phyloP scores from a whole-genome alignment of 2,113 vertebrate species.

The Leucoraja erinaceus region DNA sequence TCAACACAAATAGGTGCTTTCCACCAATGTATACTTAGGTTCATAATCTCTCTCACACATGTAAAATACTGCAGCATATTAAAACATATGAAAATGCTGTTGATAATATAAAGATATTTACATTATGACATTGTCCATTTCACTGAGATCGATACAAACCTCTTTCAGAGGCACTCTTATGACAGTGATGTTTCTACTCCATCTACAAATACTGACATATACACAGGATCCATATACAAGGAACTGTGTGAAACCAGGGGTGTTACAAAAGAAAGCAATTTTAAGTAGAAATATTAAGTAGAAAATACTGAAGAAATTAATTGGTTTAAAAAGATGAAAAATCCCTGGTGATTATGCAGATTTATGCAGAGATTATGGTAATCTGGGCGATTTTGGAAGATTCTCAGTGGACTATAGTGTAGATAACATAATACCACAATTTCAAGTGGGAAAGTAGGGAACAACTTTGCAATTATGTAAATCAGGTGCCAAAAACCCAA shows the following conservation, averaged over 20 bases:
- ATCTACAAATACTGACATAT: not conserved
- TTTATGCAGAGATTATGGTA: no score
- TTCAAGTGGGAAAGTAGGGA: not conserved
- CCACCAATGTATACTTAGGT: not conserved
- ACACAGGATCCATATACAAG: not conserved
- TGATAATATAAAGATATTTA: not conserved
- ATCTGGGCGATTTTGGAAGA: no score
- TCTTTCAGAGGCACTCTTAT: not conserved
- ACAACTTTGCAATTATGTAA: not conserved
- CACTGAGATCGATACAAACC: no score
- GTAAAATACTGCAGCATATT: not conserved
- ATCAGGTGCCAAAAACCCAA: not conserved
- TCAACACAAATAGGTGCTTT: not conserved
- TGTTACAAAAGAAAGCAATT: no score
- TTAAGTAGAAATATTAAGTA: no score
- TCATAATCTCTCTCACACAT: not conserved
- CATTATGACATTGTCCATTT: not conserved
- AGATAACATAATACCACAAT: no score
- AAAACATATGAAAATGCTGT: conserved; percentile 40
- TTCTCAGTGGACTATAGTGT: no score
- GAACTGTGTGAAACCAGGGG: no score
- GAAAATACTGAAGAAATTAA: no score
- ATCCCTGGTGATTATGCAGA: no score
- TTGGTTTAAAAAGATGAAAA: no score
- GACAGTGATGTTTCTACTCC: not conserved